These are phyloP conservation scores for Bufo gargarizans DNA, from an alignment of 2,113 vertebrate species.

Conservation along the genomic window DNA sequence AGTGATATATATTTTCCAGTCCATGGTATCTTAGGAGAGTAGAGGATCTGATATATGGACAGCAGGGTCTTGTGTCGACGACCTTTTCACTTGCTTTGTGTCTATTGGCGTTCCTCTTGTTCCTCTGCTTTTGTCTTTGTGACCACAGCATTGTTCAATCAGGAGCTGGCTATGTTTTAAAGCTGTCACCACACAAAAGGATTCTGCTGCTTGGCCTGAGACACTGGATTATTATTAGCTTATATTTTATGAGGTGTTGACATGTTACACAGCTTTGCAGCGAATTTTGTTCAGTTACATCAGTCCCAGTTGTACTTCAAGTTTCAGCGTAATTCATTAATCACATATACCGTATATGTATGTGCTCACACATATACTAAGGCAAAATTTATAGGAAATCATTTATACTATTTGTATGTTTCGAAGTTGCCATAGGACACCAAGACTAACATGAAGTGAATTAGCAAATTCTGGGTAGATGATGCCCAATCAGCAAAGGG, in stretches of 20 bases:
- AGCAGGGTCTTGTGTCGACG: background rate
- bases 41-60: background rate
- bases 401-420: background rate
- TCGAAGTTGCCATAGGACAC: background rate
- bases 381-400: background rate
- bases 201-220: slow-evolving; percentile 7
- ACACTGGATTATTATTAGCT: slow-evolving; percentile 11
- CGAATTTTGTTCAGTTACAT: background rate
- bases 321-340: background rate
- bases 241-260: slow-evolving; percentile 16
- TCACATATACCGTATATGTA: background rate
- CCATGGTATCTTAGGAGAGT: background rate
- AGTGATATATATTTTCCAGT: background rate
- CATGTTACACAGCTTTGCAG: background rate
- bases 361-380: background rate
- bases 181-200: background rate
- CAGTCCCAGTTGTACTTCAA: background rate
- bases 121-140: background rate
- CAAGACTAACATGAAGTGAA: background rate
- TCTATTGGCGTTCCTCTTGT: background rate
- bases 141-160: background rate
- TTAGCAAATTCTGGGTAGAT: background rate
- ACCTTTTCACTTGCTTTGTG: background rate
- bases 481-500: background rate
- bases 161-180: background rate